Percentiles rank a stretch among this genome's conserved stretches.
Evolutionary conservation across 1,140 invertebrate genomes (phyloP).

Genomic region (Popillia japonica): DNA sequence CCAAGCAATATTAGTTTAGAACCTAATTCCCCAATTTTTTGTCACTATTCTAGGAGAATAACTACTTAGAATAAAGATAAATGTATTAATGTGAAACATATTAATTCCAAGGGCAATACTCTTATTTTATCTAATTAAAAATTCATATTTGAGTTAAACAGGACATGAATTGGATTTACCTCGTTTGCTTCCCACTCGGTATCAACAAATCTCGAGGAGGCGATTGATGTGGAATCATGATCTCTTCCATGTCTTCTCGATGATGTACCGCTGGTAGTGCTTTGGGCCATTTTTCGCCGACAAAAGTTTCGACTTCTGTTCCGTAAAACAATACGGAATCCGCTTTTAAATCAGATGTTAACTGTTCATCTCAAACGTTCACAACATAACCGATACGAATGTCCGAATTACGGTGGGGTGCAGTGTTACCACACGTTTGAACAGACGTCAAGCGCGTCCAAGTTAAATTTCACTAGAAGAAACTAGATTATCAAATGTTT

Average conservation of each 20-base stretch:
- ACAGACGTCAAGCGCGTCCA: too few species aligned
- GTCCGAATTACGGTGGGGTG: not conserved
- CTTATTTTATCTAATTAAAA: not conserved
- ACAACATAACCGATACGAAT: slow-evolving; percentile 29
- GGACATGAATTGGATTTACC: slow-evolving; percentile 58
- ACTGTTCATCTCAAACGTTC: slow-evolving; percentile 17
- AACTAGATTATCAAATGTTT: too few species aligned
- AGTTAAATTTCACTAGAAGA: too few species aligned
- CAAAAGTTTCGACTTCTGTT: not conserved
- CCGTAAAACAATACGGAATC: slow-evolving; percentile 12
- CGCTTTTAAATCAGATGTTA: not conserved
- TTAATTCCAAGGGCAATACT: not conserved
- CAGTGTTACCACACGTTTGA: not conserved
- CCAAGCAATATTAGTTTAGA: too few species aligned
- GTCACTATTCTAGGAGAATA: too few species aligned
- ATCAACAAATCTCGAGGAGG: slow-evolving; percentile 66
- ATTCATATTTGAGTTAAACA: not conserved
- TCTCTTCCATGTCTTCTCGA: slow-evolving; percentile 63
- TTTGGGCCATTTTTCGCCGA: slow-evolving; percentile 64
- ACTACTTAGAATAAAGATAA: not conserved
- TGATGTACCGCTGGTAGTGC: slow-evolving; percentile 65
- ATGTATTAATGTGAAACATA: not conserved
- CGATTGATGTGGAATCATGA: slow-evolving; percentile 63
- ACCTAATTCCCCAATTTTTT: too few species aligned
- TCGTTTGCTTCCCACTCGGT: slow-evolving; percentile 77